Conservation (phyloP, 2,113 vertebrate genomes). For the Sardina pilchardus region DNA sequence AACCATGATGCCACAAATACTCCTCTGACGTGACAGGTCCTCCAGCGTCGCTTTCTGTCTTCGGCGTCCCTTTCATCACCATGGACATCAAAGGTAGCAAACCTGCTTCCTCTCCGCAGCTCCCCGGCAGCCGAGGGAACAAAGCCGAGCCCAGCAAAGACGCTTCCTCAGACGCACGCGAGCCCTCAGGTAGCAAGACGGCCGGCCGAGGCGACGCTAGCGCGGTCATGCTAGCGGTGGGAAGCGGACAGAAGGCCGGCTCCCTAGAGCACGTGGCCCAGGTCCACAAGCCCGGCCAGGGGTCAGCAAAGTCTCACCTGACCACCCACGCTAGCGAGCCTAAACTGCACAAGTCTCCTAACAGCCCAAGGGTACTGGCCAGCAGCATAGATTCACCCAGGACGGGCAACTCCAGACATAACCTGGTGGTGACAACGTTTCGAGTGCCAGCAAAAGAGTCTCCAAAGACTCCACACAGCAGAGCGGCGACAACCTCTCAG, state of each 20-base stretch:
- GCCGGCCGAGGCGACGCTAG: not conserved
- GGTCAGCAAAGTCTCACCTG: slow-evolving; percentile 31
- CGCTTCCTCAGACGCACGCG: not conserved
- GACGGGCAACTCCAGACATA: not conserved
- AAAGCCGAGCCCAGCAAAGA: not conserved
- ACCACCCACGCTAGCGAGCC: not conserved
- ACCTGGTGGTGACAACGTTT: not conserved
- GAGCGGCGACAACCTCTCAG: not conserved
- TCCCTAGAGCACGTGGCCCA: slow-evolving; percentile 46
- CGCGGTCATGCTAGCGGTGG: not conserved
- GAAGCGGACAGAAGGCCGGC: not conserved
- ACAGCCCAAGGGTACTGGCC: not conserved
- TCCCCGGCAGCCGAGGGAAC: not conserved
- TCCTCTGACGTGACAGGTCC: not conserved
- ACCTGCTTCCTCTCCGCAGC: not conserved
- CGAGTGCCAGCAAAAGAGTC: slow-evolving; percentile 16
- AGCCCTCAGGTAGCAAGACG: not conserved
- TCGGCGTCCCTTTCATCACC: not conserved
- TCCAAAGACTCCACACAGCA: slow-evolving; percentile 21
- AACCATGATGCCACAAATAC: not conserved
- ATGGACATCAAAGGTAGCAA: slow-evolving; percentile 11
- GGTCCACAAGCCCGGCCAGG: slow-evolving; percentile 25
- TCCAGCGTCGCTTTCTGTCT: not conserved
- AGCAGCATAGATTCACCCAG: slow-evolving; percentile 30
- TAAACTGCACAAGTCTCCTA: slow-evolving; percentile 37